Evolutionary conservation across 1,140 invertebrate species (phyloP).

Genomic region (Planococcus citri): DNA sequence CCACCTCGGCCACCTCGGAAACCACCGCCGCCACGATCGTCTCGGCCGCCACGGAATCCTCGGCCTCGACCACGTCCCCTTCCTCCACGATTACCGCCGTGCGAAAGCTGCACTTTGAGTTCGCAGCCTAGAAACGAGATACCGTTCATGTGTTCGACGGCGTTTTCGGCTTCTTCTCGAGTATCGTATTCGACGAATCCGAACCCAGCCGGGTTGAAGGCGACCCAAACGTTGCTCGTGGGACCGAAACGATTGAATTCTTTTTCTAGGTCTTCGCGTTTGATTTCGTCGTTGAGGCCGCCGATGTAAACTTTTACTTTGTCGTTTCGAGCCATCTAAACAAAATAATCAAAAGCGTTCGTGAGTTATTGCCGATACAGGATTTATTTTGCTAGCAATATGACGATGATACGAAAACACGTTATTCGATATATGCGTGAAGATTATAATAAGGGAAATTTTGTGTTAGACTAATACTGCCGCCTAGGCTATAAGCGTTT

Average conservation of each 20-base stretch:
- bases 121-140: constrained; percentile 65
- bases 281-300: constrained; percentile 64
- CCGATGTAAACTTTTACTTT: constrained; percentile 68
- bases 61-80: constrained; percentile 40
- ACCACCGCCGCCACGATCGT: constrained; percentile 34
- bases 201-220: constrained; percentile 89
- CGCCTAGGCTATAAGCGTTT: no score
- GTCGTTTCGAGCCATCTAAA: constrained; percentile 33
- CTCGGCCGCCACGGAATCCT: constrained; percentile 41
- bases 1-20: constrained; percentile 37
- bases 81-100: constrained; percentile 48
- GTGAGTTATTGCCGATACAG: no score
- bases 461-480: no score
- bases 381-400: no score
- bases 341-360: neutral
- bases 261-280: constrained; percentile 75
- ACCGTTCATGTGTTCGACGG: constrained; percentile 82
- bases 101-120: constrained; percentile 67
- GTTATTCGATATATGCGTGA: no score
- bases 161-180: constrained; percentile 83
- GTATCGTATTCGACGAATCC: constrained; percentile 98
- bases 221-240: constrained; percentile 90
- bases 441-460: no score
- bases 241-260: constrained; percentile 82
- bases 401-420: no score